phyloP scores from a whole-genome alignment of 2,888 invertebrate species.

The Ichneumoninae sp. region DNA sequence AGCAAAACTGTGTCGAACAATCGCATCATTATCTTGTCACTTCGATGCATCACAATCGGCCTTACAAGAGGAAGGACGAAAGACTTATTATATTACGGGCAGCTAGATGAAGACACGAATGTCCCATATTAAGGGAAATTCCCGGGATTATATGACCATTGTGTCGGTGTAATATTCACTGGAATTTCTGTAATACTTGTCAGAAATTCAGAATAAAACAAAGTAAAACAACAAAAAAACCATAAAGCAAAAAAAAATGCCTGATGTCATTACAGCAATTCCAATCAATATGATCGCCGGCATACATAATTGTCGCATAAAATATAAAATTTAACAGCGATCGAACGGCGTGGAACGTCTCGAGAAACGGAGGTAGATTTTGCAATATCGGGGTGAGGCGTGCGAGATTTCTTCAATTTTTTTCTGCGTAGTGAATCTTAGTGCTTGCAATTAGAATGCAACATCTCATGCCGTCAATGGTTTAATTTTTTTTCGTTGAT shows the following conservation, averaged over 20 bases:
- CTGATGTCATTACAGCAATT: background rate
- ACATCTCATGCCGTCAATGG: background rate
- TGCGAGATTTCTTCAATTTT: background rate
- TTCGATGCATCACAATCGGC: conserved; percentile 1
- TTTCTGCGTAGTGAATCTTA: background rate
- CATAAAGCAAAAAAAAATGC: background rate
- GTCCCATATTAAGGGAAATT: background rate
- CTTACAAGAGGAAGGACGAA: background rate
- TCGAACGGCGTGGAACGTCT: background rate
- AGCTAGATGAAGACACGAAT: background rate
- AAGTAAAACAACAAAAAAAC: background rate
- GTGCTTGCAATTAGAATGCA: background rate
- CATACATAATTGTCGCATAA: no score
- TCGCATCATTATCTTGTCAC: background rate
- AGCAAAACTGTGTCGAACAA: background rate
- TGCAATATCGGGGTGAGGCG: background rate
- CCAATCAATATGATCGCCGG: background rate
- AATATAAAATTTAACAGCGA: background rate
- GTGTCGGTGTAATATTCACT: background rate
- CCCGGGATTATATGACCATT: background rate
- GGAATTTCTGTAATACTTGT: background rate
- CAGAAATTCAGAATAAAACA: background rate
- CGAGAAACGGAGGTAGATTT: background rate
- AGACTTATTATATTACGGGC: background rate
- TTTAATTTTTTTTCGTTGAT: background rate